phyloP scores from a whole-genome alignment of 2,113 vertebrate genomes.

The Reinhardtius hippoglossoides region DNA sequence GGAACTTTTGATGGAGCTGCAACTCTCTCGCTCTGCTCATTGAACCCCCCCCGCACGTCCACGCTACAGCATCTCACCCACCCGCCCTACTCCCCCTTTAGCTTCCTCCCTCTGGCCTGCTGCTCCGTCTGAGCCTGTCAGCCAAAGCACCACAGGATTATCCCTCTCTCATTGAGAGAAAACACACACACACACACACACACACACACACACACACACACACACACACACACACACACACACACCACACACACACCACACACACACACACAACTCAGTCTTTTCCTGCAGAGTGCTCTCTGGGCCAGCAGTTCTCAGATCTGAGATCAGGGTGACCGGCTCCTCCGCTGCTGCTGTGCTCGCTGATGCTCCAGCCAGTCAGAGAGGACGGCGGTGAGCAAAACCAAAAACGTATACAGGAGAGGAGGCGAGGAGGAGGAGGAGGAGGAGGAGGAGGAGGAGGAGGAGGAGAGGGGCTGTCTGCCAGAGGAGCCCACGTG shows the following conservation, averaged over 20 bases:
- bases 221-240: conserved; percentile 43
- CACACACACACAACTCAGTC: too few relatives aligned
- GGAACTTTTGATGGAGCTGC: too few relatives aligned
- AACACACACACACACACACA: conserved; percentile 5
- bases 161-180: conserved; percentile 42
- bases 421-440: conserved; percentile 43
- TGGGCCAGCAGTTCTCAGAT: conserved; percentile 38
- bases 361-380: conserved; percentile 36
- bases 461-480: conserved; percentile 39
- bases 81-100: background rate
- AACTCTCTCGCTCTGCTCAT: background rate
- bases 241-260: background rate
- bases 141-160: conserved; percentile 68
- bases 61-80: conserved; percentile 17
- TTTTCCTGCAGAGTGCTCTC: background rate
- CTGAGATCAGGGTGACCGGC: conserved; percentile 29
- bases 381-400: conserved; percentile 18
- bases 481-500: conserved; percentile 71
- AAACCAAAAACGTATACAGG: conserved; percentile 25
- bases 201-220: conserved; percentile 10
- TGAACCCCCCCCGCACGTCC: background rate
- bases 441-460: conserved; percentile 43
- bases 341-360: conserved; percentile 10
- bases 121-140: conserved; percentile 64
- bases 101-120: background rate